Base-by-base conservation (phyloP, 2,113 vertebrate species). In the Lepus americanus region DNA sequence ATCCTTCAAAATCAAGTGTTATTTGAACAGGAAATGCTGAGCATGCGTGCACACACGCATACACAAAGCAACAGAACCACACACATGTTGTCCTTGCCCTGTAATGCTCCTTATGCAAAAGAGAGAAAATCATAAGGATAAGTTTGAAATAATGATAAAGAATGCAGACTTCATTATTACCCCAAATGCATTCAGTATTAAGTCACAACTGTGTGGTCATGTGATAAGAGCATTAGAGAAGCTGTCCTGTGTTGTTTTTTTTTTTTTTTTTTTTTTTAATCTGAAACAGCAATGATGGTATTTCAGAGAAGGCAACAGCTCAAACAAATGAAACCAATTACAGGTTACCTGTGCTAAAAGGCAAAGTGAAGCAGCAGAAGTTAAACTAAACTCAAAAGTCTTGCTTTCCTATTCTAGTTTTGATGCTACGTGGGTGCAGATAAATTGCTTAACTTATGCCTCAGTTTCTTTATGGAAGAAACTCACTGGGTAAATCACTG, bases 241-340 rank as follows among this genome's bases (percentile, higher is more conserved):
- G 39, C 9, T 12, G 72, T 55, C 31, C 49, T 86, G n/a, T 83
- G 77, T 66, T 86, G n/a, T 83, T 73, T 66, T 53, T 78, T 39
- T 77, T 95, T 89, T 76, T 86, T 27, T 83, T 72, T 66, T 67
- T 78, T 39, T 77, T 96, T 89, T 80, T 49, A 82, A 64, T 77
- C 31, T 44, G 53, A 59, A 29, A 51, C 9, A 33, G 16, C 33
- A 72, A 53, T n/a, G 39, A 64, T 9, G 5, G 44, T 49, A n/a
- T 78, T 91, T 86, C 61, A 36, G 64, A 79, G 66, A 83, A 33
- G 53, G 31, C 85, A 78, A 84, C 0, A 87, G 27, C 10, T 69
- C 83, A 76, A 59, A n/a, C 31, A 79, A 90, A 44, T 33, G 17
- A 90, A 83, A 91, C 16, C 81, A 85, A 51, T 29, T 59, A 27